A percentile compares a stretch with the other conserved stretches of the same genome.
These are phyloP conservation scores for Zaprionus davidi DNA, from an alignment of 1,140 invertebrate species.

Conservation along the genomic window DNA sequence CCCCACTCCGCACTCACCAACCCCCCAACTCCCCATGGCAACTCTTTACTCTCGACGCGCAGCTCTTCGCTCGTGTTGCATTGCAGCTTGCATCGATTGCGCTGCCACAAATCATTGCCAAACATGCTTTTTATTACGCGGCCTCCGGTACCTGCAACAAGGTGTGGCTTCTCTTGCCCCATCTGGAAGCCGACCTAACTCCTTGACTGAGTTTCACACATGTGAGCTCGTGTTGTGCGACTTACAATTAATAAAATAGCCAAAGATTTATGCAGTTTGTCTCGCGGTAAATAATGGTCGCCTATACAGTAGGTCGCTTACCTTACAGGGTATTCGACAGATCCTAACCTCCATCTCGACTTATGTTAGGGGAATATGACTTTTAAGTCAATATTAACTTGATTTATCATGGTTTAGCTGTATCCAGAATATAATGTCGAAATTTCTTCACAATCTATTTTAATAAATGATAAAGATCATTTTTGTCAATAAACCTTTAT, in stretches of 20 bases:
- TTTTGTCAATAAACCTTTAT: no score
- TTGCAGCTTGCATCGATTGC: conserved; percentile 13
- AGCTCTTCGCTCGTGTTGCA: conserved; percentile 18
- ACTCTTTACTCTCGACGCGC: neutral
- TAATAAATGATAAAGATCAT: neutral
- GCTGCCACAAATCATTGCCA: conserved; percentile 76
- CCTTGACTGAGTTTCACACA: conserved; percentile 3
- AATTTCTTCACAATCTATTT: neutral
- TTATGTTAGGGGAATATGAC: neutral
- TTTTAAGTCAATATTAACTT: no score
- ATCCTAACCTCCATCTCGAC: neutral
- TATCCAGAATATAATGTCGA: neutral
- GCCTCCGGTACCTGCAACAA: conserved; percentile 20
- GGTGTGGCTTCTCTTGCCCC: conserved; percentile 51
- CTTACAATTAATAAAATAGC: conserved; percentile 47
- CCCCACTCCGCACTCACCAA: neutral
- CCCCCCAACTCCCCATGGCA: neutral
- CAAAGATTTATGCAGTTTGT: neutral
- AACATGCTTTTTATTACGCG: conserved; percentile 73
- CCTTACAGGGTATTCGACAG: neutral
- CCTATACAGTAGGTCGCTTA: neutral
- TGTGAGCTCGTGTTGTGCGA: conserved; percentile 40
- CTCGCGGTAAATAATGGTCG: neutral
- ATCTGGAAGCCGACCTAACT: conserved; percentile 7
- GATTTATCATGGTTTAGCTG: neutral